These are phyloP conservation scores for Pseudorhombus dupliciocellatus DNA, from an alignment of 2,113 vertebrate species.

Conservation along the genomic window DNA sequence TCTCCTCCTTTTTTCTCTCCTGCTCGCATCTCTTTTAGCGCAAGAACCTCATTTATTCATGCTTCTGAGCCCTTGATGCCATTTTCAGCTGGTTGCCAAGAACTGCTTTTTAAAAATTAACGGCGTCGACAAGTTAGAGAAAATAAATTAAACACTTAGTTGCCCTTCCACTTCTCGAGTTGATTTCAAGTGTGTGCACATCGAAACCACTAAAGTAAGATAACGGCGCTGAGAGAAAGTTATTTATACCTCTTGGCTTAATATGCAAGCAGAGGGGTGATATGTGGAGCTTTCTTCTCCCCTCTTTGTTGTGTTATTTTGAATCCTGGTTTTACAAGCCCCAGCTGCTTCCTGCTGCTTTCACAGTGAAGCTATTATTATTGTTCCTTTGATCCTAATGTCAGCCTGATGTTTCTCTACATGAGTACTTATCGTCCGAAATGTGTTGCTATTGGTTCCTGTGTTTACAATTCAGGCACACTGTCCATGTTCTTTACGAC, in stretches of 20 bases:
- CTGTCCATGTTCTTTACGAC: too few species aligned
- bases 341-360: conserved; percentile 10
- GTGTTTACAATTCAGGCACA: too few species aligned
- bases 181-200: conserved; percentile 32
- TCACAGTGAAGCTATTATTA: background rate
- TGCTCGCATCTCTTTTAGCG: conserved; percentile 47
- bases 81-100: conserved; percentile 62
- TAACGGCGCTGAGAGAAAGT: background rate
- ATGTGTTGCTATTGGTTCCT: too few species aligned
- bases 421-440: background rate
- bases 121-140: conserved; percentile 54
- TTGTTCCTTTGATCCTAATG: background rate
- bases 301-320: background rate
- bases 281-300: background rate
- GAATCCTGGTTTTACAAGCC: conserved; percentile 1
- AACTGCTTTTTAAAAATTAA: conserved; percentile 72
- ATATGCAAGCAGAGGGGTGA: background rate
- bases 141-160: conserved; percentile 65
- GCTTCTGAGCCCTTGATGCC: conserved; percentile 57
- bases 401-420: background rate
- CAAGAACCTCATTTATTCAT: conserved; percentile 75
- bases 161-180: conserved; percentile 25
- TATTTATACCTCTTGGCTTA: conserved; percentile 41
- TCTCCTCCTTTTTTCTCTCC: conserved; percentile 18
- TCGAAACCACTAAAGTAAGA: conserved; percentile 12